These are phyloP conservation scores for Odocoileus virginianus DNA, from an alignment of 2,113 vertebrate genomes.

Conservation along the genomic window DNA sequence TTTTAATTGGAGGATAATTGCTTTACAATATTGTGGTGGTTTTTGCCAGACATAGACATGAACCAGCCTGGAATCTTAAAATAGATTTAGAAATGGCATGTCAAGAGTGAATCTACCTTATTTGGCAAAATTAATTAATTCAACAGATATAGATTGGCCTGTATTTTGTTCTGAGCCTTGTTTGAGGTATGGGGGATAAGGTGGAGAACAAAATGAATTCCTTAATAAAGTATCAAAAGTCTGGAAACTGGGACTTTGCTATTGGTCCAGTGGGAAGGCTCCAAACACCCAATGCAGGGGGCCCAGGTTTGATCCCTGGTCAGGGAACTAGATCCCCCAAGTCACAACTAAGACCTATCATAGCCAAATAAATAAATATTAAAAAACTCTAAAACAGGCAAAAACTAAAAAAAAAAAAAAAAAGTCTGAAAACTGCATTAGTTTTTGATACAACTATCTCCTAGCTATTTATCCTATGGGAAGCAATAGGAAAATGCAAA, in stretches of 20 bases:
- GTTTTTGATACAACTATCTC: not conserved
- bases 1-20: no score
- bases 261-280: not conserved
- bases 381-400: not conserved
- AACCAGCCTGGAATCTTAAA: no score
- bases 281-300: not conserved
- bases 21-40: no score
- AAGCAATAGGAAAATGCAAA: not conserved
- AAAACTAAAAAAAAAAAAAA: not conserved
- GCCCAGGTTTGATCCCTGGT: not conserved
- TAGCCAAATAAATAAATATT: not conserved
- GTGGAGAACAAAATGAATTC: not conserved
- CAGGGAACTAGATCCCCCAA: not conserved
- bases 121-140: not conserved
- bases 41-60: no score
- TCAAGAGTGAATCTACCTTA: not conserved
- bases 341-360: not conserved
- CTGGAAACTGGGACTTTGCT: not conserved
- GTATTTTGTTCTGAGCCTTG: not conserved
- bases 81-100: not conserved
- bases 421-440: not conserved
- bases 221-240: not conserved
- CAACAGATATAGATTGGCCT: not conserved
- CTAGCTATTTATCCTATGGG: not conserved
- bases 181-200: not conserved